Conservation (phyloP, 2,797 vertebrate species). For the Capromys pilorides region DNA sequence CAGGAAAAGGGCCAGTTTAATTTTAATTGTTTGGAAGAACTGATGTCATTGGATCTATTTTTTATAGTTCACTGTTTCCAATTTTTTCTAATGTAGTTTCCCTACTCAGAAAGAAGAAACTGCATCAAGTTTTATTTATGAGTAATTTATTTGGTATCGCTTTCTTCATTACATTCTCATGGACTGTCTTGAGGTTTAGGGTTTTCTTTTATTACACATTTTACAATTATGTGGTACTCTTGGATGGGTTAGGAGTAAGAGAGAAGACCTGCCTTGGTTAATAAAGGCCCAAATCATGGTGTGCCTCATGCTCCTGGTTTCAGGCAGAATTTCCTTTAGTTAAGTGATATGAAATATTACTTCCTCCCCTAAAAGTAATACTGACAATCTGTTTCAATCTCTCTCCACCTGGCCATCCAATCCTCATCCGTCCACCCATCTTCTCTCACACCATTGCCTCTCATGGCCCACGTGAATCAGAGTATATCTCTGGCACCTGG, state of each 20-base stretch:
- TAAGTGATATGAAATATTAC: background rate
- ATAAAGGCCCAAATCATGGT: background rate
- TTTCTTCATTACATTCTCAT: slow-evolving; percentile 56
- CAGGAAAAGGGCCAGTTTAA: slow-evolving; percentile 54
- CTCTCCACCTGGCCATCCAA: background rate
- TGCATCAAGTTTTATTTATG: slow-evolving; percentile 58
- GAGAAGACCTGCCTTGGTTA: background rate
- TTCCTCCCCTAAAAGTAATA: background rate
- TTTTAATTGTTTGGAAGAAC: slow-evolving; percentile 64
- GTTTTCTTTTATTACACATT: slow-evolving; percentile 46
- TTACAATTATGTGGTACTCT: background rate
- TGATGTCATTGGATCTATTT: slow-evolving; percentile 56
- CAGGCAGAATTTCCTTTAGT: background rate
- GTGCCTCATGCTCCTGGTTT: background rate
- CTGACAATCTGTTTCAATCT: background rate
- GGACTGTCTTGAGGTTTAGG: slow-evolving; percentile 26
- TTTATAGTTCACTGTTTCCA: background rate
- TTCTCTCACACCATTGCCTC: background rate
- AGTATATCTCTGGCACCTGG: background rate
- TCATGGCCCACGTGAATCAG: background rate
- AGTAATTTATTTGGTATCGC: slow-evolving; percentile 52
- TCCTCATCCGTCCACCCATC: background rate
- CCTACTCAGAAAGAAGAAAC: background rate
- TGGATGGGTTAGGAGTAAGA: background rate
- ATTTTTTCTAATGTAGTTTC: slow-evolving; percentile 44